These are phyloP conservation scores for Smutsia gigantea DNA, from an alignment of 2,797 vertebrate species.

Conservation along the genomic window DNA sequence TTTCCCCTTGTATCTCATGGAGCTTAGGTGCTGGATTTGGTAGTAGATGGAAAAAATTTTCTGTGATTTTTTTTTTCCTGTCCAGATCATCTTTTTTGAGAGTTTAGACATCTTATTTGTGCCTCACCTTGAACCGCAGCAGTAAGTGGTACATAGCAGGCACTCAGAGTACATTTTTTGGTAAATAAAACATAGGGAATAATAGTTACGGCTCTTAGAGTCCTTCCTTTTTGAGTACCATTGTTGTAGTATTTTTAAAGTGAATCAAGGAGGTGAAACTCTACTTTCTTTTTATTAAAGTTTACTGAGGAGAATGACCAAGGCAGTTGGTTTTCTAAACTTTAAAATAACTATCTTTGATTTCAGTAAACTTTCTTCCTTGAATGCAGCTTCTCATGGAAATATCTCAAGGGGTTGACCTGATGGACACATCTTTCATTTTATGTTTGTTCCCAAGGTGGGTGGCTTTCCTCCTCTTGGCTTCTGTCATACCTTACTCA, in stretches of 20 bases:
- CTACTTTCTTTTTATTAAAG: neutral
- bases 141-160: neutral
- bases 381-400: neutral
- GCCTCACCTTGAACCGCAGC: rapidly evolving
- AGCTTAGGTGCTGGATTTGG: neutral
- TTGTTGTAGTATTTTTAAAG: neutral
- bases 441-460: neutral
- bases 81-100: neutral
- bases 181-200: neutral
- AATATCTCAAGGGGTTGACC: neutral
- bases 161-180: neutral
- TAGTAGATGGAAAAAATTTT: neutral
- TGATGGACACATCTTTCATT: neutral
- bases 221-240: neutral
- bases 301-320: neutral
- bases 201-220: neutral
- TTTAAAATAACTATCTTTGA: neutral
- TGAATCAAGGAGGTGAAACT: neutral
- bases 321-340: neutral
- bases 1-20: neutral
- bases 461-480: neutral
- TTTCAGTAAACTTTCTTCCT: neutral
- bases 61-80: neutral
- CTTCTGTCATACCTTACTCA: neutral
- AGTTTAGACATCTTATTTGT: neutral